Base-by-base conservation (phyloP, 1,140 invertebrate species). In the Cydia fagiglandana region DNA sequence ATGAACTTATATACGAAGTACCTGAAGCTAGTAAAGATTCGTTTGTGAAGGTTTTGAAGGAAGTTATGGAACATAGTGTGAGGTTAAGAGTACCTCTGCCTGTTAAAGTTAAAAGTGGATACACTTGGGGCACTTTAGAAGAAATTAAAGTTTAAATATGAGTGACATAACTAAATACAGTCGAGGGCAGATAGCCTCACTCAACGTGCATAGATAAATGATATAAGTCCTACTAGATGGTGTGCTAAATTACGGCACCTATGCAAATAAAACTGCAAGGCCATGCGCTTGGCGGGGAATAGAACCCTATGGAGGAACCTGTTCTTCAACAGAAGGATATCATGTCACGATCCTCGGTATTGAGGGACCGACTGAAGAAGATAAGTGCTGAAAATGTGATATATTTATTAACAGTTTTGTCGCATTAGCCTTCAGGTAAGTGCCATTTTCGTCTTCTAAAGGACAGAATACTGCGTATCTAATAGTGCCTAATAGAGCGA, bases 1-100 rank as follows among this genome's bases (percentile, higher is more conserved):
- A 99, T 93, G 99, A 99, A 94, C 93, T 99, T 0, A 95, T 99
- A 30, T 99, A 97, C 85, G 98, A 99, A 94, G 97, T 99, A 76
- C 91, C 94, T 17, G 80, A 93, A 78, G 85, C 92, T 13, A 94
- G 96, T 88, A 87, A 97, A 20, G 84, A 93, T 9, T 83, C 93
- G 78, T 95, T 97, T 17, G 95, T 95, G 1, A 87, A 86, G 76
- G 94, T 97, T 53, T 91, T 99, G 17, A 96, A 96, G 84, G 87
- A 94, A 28, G 94, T 94, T 15, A 99, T 99, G 98, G 97, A 98
- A 88, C 94, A 94, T 75, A 95, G 95, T n/a, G 94, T 95, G 1
- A 92, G 93, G 77, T 90, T 98, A 12, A 94, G 93, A 64, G 96
- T 99, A 0, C 95, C 95, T 64, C 93, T 99, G 24, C 97, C 97